Base-by-base conservation (phyloP, 2,888 invertebrate genomes). In the Rhimphoctona megacephalus region DNA sequence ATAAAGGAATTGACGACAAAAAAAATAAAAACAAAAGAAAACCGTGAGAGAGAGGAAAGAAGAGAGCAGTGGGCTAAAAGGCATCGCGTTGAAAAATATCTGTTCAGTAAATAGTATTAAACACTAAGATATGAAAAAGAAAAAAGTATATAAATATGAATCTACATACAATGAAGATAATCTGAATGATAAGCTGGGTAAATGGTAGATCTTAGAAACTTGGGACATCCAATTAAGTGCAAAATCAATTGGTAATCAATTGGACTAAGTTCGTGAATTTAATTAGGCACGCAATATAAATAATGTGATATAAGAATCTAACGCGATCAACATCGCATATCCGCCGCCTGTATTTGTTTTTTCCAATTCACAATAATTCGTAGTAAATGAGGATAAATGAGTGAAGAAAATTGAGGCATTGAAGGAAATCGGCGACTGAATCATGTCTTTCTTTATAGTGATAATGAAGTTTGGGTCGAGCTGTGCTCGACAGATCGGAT, bases 91-190 rank as follows among this genome's bases (percentile, higher is more conserved):
- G 61, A 43, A 25, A 61, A 25, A 61, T 80, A 85, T 70, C 39
- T 80, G 76, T 78, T 81, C 81, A 61, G 81, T 69, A 57, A 74
- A 73, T 78, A 87, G 84, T 86, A 88, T 86, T 86, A 76, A 64
- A 70, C 73, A 22, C 30, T 30, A 22, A 77, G 70, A 78, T 64
- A 39, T 30, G 54, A 74, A 72, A 73, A 73, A 49, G 30, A 30
- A 61, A 61, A 61, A 61, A n/a, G n/a, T 43, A 72, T 66, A 39
- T 52, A 64, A 30, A 84, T 84, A n/a, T 25, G 39, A 25, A 83
- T 77, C 19, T 36, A 52, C 39, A 80, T 83, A 66, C 11, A 82
- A 64, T 14, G 30, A 17, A 30, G 61, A 30, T 17, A 30, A 61
- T 25, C 17, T 17, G 49, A 33, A 70, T 52, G 52, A 79, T 72